phyloP scores from a whole-genome alignment of 1,140 invertebrate species.

The Elysia chlorotica region DNA sequence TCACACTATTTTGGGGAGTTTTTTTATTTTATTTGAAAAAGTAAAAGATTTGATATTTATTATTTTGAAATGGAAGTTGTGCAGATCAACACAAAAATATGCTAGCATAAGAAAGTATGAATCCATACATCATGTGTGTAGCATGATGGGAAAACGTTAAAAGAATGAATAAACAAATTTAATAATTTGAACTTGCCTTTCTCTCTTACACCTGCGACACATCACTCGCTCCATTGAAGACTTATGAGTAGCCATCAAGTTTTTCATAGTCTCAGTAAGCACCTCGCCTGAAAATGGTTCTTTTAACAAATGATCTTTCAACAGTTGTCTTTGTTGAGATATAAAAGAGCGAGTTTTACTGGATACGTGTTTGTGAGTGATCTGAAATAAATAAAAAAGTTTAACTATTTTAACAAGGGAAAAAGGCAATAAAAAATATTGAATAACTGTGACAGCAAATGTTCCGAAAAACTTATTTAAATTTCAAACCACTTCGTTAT shows the following conservation, averaged over 20 bases:
- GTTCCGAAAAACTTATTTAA: too few relatives aligned
- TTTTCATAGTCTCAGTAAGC: conserved; percentile 59
- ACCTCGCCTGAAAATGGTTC: conserved; percentile 43
- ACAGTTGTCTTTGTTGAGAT: neutral
- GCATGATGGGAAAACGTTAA: too few relatives aligned
- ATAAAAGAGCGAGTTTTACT: conserved; percentile 6
- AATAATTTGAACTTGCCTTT: conserved; percentile 54
- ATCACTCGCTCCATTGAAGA: conserved; percentile 46
- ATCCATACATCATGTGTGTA: neutral
- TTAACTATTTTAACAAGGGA: too few relatives aligned
- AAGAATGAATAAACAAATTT: too few relatives aligned
- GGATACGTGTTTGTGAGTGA: conserved; percentile 13
- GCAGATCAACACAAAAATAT: too few relatives aligned
- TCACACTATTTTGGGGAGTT: too few relatives aligned
- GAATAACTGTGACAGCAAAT: neutral
- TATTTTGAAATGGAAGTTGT: too few relatives aligned
- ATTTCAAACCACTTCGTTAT: too few relatives aligned
- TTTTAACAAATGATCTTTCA: conserved; percentile 14
- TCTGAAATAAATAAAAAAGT: neutral
- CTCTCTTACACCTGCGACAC: conserved; percentile 57
- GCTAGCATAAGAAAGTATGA: too few relatives aligned
- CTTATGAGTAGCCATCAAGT: conserved; percentile 52
- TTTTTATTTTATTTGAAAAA: too few relatives aligned
- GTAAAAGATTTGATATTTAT: too few relatives aligned
- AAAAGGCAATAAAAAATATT: neutral